These are phyloP conservation scores for Andrena praecox DNA, from an alignment of 2,888 invertebrate genomes.

Conservation along the genomic window DNA sequence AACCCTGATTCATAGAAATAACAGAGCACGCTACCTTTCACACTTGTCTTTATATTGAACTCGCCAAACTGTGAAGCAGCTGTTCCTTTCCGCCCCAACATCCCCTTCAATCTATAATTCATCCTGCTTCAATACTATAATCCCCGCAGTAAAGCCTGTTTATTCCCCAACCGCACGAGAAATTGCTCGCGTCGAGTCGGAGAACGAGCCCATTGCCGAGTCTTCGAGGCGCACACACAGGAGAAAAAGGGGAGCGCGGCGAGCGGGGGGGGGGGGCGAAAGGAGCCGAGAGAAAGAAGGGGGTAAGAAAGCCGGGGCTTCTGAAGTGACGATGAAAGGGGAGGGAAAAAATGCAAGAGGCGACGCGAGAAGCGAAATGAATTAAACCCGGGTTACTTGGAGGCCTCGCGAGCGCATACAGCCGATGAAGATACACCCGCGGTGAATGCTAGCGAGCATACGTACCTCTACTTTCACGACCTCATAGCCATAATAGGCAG, in stretches of 20 bases:
- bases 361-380: conserved; percentile 49
- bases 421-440: background rate
- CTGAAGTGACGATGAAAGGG: conserved; percentile 11
- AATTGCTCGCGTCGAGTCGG: conserved; percentile 11
- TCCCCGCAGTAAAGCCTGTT: background rate
- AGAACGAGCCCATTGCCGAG: conserved; percentile 8
- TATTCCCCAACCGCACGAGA: conserved; percentile 11
- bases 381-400: conserved; percentile 54
- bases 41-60: too few relatives aligned
- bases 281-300: background rate
- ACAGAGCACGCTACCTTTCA: too few relatives aligned
- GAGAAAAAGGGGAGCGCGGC: background rate
- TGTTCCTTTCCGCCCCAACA: background rate
- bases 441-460: conserved; percentile 17
- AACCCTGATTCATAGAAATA: too few relatives aligned
- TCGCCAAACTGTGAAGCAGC: too few relatives aligned
- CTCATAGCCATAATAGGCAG: conserved; percentile 93
- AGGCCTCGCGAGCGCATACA: background rate
- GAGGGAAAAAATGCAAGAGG: background rate
- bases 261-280: background rate
- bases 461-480: conserved; percentile 90
- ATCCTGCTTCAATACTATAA: background rate
- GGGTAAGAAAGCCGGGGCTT: conserved; percentile 15
- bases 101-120: conserved; percentile 2
- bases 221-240: background rate